Percentiles rank a stretch among this genome's conserved stretches.
Evolutionary conservation across 1,140 invertebrate genomes (phyloP).

Genomic region (Oreohelix idahoensis): DNA sequence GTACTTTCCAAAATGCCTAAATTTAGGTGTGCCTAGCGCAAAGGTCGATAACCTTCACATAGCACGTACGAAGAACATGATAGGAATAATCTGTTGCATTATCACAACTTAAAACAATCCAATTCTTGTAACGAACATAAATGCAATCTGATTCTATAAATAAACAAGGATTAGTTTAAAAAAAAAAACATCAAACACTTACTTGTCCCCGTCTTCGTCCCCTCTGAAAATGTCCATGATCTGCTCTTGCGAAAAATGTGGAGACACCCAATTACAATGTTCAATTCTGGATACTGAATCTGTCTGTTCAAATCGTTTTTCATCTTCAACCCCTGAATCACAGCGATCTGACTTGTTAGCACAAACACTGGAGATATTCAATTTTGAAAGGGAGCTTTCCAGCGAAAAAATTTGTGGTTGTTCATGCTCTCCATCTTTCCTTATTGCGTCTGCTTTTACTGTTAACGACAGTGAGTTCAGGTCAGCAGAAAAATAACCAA

Average conservation of each 20-base stretch:
- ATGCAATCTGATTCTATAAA: too few relatives aligned
- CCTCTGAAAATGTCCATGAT: conserved; percentile 32
- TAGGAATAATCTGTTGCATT: too few relatives aligned
- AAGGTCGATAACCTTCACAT: conserved; percentile 16
- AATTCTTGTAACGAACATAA: too few relatives aligned
- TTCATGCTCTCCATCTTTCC: not conserved
- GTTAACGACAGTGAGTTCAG: not conserved
- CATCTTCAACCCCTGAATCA: conserved; percentile 29
- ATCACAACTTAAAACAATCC: too few relatives aligned
- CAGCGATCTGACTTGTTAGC: not conserved
- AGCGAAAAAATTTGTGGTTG: not conserved
- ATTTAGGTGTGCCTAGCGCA: conserved; percentile 25
- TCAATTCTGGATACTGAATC: not conserved
- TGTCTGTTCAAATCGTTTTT: not conserved
- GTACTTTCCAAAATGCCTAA: conserved; percentile 36
- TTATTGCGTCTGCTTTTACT: not conserved
- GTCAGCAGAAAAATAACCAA: conserved; percentile 11
- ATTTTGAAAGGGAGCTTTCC: not conserved
- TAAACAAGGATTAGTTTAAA: not conserved
- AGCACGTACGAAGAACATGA: conserved; percentile 15
- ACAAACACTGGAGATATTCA: conserved; percentile 3
- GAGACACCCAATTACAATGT: conserved; percentile 13
- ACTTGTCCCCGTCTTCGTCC: conserved; percentile 41
- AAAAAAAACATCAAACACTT: not conserved
- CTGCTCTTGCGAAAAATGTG: conserved; percentile 22